A percentile compares a stretch with the other conserved stretches of the same genome.
phyloP scores from a whole-genome alignment of 2,888 invertebrate genomes.

The Schizaphis graminum region DNA sequence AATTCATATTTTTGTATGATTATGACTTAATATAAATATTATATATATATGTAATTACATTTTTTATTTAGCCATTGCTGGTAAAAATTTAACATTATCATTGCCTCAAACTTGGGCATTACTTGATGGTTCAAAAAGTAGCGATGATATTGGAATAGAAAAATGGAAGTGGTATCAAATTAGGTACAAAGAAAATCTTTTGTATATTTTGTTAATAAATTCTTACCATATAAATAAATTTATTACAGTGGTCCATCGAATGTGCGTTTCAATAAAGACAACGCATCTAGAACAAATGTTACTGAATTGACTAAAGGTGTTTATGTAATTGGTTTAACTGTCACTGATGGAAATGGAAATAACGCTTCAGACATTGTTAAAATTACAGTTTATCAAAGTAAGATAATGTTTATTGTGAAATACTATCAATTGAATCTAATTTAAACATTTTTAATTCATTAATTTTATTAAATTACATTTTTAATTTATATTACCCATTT shows the following conservation, averaged over 20 bases:
- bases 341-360: conserved; percentile 87
- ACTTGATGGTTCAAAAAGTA: conserved; percentile 85
- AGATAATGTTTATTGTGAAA: conserved; percentile 70
- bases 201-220: neutral
- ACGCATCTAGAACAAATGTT: conserved; percentile 79
- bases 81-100: conserved; percentile 78
- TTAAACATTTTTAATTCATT: neutral
- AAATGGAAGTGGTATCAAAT: conserved; percentile 88
- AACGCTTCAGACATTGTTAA: conserved; percentile 81
- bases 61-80: conserved; percentile 73
- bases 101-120: conserved; percentile 85
- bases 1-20: neutral
- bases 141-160: conserved; percentile 86
- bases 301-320: conserved; percentile 86
- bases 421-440: neutral
- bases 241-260: conserved; percentile 74
- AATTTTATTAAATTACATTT: neutral
- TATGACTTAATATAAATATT: neutral
- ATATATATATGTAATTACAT: neutral
- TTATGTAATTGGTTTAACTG: conserved; percentile 85
- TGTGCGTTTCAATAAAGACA: conserved; percentile 73
- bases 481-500: neutral
- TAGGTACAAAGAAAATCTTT: conserved; percentile 71
- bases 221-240: neutral
- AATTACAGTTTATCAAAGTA: conserved; percentile 88